Evolutionary conservation across 1,140 invertebrate genomes (phyloP).

Genomic region (Pteromalus puparum): DNA sequence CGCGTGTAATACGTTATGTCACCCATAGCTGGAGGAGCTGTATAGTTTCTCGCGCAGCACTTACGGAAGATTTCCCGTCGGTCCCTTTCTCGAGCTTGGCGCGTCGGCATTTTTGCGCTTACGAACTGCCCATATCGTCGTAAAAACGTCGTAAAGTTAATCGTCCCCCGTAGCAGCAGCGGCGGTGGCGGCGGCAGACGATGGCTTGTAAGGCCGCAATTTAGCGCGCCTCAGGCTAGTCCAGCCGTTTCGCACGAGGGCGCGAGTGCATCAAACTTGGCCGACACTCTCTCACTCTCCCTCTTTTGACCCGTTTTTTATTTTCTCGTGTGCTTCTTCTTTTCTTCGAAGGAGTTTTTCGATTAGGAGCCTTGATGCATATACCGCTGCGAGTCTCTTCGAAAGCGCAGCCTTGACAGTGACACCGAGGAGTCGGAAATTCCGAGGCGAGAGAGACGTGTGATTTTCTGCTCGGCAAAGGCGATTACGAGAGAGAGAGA

Average conservation of each 20-base stretch:
- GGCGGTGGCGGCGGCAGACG: background rate
- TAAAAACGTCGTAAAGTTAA: slow-evolving; percentile 63
- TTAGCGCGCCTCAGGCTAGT: background rate
- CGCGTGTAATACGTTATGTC: background rate
- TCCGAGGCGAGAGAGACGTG: background rate
- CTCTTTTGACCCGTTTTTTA: background rate
- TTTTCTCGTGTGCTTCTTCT: too few species aligned
- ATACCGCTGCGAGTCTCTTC: background rate
- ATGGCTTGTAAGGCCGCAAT: background rate
- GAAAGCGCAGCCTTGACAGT: background rate
- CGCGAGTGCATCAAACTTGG: background rate
- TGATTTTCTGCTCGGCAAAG: background rate
- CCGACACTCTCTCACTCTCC: background rate
- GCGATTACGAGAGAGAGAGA: background rate
- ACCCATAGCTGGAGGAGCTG: background rate
- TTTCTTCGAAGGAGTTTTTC: background rate
- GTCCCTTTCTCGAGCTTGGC: background rate
- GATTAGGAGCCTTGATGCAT: background rate
- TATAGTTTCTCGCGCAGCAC: background rate
- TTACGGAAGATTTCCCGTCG: background rate
- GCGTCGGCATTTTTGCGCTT: background rate
- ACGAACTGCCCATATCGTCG: slow-evolving; percentile 35
- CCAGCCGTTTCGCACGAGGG: slow-evolving; percentile 1
- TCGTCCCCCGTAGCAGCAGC: slow-evolving; percentile 47
- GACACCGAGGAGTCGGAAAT: background rate